These are phyloP conservation scores for Pelusios castaneus DNA, from an alignment of 2,113 vertebrate species.

Conservation along the genomic window DNA sequence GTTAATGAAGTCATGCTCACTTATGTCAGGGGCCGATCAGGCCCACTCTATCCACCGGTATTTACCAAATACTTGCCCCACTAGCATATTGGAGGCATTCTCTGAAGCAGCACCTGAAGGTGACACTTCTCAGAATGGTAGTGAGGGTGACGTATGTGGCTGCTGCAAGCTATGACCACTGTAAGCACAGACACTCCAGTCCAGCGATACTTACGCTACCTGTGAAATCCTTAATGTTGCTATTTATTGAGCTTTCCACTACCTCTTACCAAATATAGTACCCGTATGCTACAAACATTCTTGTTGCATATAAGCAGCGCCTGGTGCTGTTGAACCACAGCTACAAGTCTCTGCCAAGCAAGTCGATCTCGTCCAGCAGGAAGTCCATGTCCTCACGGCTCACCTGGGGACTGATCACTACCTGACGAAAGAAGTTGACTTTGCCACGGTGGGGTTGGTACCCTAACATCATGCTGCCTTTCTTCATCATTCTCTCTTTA, in stretches of 20 bases:
- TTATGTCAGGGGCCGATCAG: neutral
- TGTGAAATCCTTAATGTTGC: neutral
- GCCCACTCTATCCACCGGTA: neutral
- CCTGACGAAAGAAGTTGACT: slow-evolving; percentile 88
- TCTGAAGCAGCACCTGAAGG: neutral
- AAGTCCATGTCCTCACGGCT: slow-evolving; percentile 86
- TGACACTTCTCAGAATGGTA: slow-evolving; percentile 17
- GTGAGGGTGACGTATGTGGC: no score
- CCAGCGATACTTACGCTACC: neutral
- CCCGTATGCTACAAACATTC: slow-evolving; percentile 26
- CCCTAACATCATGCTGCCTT: slow-evolving; percentile 86
- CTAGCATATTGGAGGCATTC: neutral
- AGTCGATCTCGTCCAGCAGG: slow-evolving; percentile 85
- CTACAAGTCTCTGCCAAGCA: slow-evolving; percentile 84
- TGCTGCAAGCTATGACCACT: neutral
- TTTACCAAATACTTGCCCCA: neutral
- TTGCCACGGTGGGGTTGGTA: slow-evolving; percentile 84
- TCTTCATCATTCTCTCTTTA: slow-evolving; percentile 89
- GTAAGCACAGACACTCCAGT: neutral
- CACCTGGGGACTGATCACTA: slow-evolving; percentile 85
- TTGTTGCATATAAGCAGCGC: neutral
- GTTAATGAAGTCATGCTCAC: neutral
- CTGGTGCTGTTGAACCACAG: slow-evolving; percentile 48
- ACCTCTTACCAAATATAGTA: slow-evolving; percentile 12
- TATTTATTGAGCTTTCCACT: neutral